A percentile compares a stretch with the other conserved stretches of the same genome.
phyloP scores from a whole-genome alignment of 2,797 vertebrate species.

The Rhabdomys pumilio region DNA sequence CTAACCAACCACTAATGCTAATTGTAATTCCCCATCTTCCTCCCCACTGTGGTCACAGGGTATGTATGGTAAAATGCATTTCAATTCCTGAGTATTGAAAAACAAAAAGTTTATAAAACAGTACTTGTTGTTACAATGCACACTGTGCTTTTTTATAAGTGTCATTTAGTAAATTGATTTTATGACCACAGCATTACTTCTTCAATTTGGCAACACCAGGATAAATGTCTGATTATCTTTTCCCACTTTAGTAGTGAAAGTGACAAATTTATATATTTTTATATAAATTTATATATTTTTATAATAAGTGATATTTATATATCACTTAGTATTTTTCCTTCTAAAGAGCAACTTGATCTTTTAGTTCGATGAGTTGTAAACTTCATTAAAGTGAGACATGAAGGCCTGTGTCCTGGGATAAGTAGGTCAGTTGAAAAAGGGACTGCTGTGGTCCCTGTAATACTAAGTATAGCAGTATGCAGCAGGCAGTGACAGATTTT shows the following conservation, averaged over 20 bases:
- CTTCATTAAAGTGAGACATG: background rate
- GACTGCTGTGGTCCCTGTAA: too few relatives aligned
- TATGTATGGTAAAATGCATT: constrained; percentile 38
- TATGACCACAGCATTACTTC: background rate
- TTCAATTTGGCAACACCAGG: background rate
- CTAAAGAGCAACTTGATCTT: background rate
- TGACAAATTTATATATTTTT: background rate
- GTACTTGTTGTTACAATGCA: background rate
- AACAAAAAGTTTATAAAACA: background rate
- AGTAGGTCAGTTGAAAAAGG: background rate
- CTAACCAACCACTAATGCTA: background rate
- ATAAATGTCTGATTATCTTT: background rate
- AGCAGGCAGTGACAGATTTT: background rate
- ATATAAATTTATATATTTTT: background rate
- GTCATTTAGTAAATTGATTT: background rate
- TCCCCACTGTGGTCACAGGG: background rate
- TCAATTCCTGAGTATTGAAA: background rate
- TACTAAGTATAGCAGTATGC: too few relatives aligned
- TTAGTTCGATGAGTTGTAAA: background rate
- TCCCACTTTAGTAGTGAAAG: constrained; percentile 19
- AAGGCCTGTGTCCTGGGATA: too few relatives aligned
- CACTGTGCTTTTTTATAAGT: background rate
- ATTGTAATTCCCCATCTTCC: background rate
- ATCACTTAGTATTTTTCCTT: background rate
- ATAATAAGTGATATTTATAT: too few relatives aligned